Evolutionary conservation across 30 jellyfish, hydroid and myxozoan species (phyloP), one percentile per base, ranked within the genome.

Genomic region (Cassiopea xamachana): DNA sequence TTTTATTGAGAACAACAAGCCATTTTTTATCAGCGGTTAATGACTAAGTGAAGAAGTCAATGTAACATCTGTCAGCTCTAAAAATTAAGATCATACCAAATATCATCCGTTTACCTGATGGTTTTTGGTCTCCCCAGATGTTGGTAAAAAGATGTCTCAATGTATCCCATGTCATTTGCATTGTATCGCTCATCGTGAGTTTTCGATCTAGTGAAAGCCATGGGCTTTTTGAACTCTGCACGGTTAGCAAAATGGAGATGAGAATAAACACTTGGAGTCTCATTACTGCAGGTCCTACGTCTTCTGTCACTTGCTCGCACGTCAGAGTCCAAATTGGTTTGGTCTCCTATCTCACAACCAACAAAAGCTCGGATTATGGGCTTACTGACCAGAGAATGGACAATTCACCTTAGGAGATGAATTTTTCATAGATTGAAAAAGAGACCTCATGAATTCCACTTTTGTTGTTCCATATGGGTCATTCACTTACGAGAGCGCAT

Each of bases 121-220:
- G 87, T 19, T n/a, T n/a, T 69, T 48, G 5, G 71, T 50, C 60
- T 12, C 75, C 87, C 87, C 76, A 78, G n/a, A 78, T 43, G 50
- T 50, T 78, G 19, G 13, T 69, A 27, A 10, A 78, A 19, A 78
- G 49, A 27, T 14, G 46, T 8, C n/a, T 78, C 48, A 78, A 51
- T 2, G 87, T 78, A 13, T 18, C 75, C 87, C 87, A 78, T 48
- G 87, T 43, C 1, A 78, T 50, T 48, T 78, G 75, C 49, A 78
- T 27, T 39, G 87, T 2, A 55, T 50, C 75, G 16, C 17, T 75
- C 15, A 78, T 44, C 46, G 87, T 48, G 76, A 78, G 71, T 48
- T 49, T 49, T 2, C 17, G 3, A 39, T 50, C 45, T 8, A 16
- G 50, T 3, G 7, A 7, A 59, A 46, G 1, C 87, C 87, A 78